Base-by-base conservation (phyloP, 2,888 invertebrate genomes). In the Miltochrista miniata region DNA sequence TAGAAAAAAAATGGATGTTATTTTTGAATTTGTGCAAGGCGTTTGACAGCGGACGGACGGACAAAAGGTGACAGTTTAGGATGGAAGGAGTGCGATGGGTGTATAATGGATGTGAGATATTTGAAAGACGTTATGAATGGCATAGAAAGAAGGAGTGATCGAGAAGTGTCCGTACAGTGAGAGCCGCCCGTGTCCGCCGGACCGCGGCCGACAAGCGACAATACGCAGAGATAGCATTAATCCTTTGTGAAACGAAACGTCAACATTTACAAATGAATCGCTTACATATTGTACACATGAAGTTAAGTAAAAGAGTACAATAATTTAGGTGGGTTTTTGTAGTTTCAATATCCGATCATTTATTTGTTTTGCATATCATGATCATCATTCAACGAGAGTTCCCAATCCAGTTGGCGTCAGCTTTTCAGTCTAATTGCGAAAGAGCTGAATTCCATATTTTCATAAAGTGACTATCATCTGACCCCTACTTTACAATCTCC, bases 21-120 rank as follows among this genome's bases (percentile, higher is more conserved):
- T 90, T 90, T 90, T 90, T 85, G 85, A 89, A 87, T 90, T 91
- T 91, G 91, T 91, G 91, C 91, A 91, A 91, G 87, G 81, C 85
- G 81, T 87, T 84, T 90, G 90, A 90, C 90, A 87, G 85, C 83
- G 85, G 89, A 83, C 81, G 74, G 70, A 77, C 79, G 79, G 74
- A 89, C 87, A 89, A 90, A 78, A 83, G 89, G 83, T 87, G 90
- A 89, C 90, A 86, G 84, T 72, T 74, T 76, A 70, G 75, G 72
- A 73, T 70, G 76, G 83, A 83, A 85, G 83, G 85, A 85, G 83
- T 82, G 72, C 66, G 75, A 70, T 70, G 66, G 64, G 70, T 47
- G 68, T 73, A 88, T 85, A 90, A 86, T 81, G 79, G 67, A 70
- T 58, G 66, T 56, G 74, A 79, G 84, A 88, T 84, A 69, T 85